Percentiles rank a stretch among this genome's conserved stretches.
Evolutionary conservation across 1,140 invertebrate species (phyloP).

Genomic region (Scaptomyza hsui): DNA sequence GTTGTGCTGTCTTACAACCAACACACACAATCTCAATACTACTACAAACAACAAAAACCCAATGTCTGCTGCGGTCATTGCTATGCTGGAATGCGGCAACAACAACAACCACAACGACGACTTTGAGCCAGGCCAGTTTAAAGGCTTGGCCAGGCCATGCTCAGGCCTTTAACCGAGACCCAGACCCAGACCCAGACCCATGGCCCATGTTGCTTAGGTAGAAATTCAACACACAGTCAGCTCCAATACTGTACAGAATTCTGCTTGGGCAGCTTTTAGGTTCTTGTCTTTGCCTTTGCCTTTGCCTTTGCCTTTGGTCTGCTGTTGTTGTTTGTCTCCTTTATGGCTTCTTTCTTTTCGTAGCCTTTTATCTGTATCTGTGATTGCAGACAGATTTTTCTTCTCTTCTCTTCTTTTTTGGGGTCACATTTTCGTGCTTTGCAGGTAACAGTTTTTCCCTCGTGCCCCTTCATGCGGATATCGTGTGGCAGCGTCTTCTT

Average conservation of each 20-base stretch:
- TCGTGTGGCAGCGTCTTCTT: slow-evolving; percentile 56
- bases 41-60: slow-evolving; percentile 22
- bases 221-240: slow-evolving; percentile 36
- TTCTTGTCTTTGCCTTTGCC: slow-evolving; percentile 27
- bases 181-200: slow-evolving; percentile 18
- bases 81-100: slow-evolving; percentile 74
- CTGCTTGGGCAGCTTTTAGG: slow-evolving; percentile 7
- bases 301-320: slow-evolving; percentile 31
- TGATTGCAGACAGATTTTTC: slow-evolving; percentile 73
- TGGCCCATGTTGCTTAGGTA: slow-evolving; percentile 56
- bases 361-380: slow-evolving; percentile 77
- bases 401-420: slow-evolving; percentile 24
- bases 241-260: slow-evolving; percentile 31
- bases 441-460: slow-evolving; percentile 61
- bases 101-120: slow-evolving; percentile 13
- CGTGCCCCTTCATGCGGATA: slow-evolving; percentile 43
- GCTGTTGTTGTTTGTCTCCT: slow-evolving; percentile 80
- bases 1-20: slow-evolving; percentile 18
- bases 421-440: slow-evolving; percentile 70
- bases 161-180: slow-evolving; percentile 23
- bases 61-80: slow-evolving; percentile 78
- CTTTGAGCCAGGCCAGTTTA: slow-evolving; percentile 51
- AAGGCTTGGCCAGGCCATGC: slow-evolving; percentile 62
- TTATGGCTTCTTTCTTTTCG: slow-evolving; percentile 81
- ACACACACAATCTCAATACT: slow-evolving; percentile 49